A percentile compares a stretch with the other conserved stretches of the same genome.
Conservation (phyloP, 2,888 invertebrate species). For the Prosopocoilus inquinatus region DNA sequence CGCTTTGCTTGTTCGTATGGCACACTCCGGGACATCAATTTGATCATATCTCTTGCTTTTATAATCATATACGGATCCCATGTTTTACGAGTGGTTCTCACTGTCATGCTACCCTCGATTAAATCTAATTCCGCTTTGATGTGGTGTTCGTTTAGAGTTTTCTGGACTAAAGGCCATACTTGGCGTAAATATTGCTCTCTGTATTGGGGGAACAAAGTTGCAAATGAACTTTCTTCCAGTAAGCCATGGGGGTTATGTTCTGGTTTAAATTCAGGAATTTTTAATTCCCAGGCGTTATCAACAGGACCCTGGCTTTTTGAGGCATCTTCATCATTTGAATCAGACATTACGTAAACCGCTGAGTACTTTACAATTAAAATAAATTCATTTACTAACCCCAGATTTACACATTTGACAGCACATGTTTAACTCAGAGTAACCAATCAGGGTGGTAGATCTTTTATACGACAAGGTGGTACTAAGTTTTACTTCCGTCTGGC, state of each 20-base stretch:
- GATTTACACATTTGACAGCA: too few species aligned
- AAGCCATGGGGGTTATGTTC: conserved; percentile 89
- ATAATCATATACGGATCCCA: conserved; percentile 98
- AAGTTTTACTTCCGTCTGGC: too few species aligned
- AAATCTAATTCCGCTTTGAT: conserved; percentile 88
- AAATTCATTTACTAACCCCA: too few species aligned
- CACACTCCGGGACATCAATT: conserved; percentile 91
- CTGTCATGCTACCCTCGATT: conserved; percentile 92
- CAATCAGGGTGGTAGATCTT: too few species aligned
- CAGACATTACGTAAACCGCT: conserved; percentile 1
- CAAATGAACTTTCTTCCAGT: conserved; percentile 92
- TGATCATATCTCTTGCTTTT: conserved; percentile 95
- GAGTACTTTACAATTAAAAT: too few species aligned
- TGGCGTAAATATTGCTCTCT: conserved; percentile 93
- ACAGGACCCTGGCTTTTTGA: conserved; percentile 57
- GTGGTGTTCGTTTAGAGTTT: conserved; percentile 74
- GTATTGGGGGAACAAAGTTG: conserved; percentile 95
- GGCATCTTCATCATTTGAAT: conserved; percentile 40
- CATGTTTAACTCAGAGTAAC: too few species aligned
- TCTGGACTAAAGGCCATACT: conserved; percentile 93
- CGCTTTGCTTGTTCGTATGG: conserved; percentile 93
- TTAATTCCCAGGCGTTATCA: conserved; percentile 83
- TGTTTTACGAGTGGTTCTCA: conserved; percentile 92
- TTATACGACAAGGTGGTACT: too few species aligned
- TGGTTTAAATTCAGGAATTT: conserved; percentile 82